Percentiles rank a stretch among this genome's conserved stretches.
Conservation (phyloP, 2,888 invertebrate genomes). For the Pardosa pseudoannulata region DNA sequence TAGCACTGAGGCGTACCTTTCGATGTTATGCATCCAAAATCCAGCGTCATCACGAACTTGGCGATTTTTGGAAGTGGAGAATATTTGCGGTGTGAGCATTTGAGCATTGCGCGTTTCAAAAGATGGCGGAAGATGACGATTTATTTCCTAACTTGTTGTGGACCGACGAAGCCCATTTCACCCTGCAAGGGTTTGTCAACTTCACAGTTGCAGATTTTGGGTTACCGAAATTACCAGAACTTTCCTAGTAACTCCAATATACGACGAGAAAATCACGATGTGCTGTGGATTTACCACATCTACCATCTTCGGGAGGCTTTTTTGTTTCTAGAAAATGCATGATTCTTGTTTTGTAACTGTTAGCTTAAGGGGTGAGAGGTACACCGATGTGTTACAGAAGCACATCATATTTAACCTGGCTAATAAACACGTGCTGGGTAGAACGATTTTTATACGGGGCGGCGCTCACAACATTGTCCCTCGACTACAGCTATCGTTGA, state of each 20-base stretch:
- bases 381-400: slow-evolving; percentile 8
- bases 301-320: background rate
- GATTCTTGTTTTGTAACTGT: background rate
- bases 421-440: slow-evolving; percentile 7
- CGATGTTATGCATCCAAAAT: background rate
- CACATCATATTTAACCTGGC: background rate
- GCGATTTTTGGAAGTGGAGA: background rate
- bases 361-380: background rate
- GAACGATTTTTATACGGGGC: too few species aligned
- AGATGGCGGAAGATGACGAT: slow-evolving; percentile 11
- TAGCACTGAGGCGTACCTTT: slow-evolving; percentile 14
- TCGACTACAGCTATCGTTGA: too few species aligned
- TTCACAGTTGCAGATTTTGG: slow-evolving; percentile 18
- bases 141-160: background rate
- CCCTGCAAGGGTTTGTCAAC: slow-evolving; percentile 5
- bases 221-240: slow-evolving; percentile 7
- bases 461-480: too few species aligned
- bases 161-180: too few species aligned
- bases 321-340: background rate
- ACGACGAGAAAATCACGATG: slow-evolving; percentile 16
- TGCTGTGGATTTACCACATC: slow-evolving; percentile 10
- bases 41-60: slow-evolving; percentile 14
- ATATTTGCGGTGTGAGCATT: slow-evolving; percentile 6
- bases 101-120: slow-evolving; percentile 21
- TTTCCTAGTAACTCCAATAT: slow-evolving; percentile 12